Evolutionary conservation across 2,797 vertebrate genomes (phyloP).

Genomic region (Hemitrygon akajei): DNA sequence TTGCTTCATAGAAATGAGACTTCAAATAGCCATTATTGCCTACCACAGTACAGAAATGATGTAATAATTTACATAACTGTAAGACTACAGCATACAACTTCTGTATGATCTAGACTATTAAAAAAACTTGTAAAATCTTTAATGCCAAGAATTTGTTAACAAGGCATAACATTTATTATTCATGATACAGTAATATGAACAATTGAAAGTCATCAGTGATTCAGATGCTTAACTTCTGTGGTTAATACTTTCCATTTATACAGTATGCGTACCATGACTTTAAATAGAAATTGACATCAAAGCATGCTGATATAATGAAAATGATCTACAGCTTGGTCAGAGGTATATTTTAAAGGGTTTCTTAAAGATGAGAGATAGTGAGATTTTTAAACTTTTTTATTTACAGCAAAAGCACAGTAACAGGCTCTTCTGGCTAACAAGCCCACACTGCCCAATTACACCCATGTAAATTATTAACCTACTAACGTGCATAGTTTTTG

Average conservation of each 20-base stretch:
- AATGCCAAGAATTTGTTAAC: not conserved
- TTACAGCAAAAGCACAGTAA: no score
- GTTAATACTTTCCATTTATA: not conserved
- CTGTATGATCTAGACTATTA: not conserved
- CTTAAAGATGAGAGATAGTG: no score
- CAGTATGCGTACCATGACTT: not conserved
- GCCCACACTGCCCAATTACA: no score
- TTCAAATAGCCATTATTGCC: not conserved
- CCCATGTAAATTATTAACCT: no score
- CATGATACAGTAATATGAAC: not conserved
- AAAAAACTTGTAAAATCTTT: not conserved
- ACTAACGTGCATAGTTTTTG: no score
- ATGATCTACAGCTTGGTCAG: no score
- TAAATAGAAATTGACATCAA: not conserved
- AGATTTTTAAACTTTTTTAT: no score
- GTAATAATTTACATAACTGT: not conserved
- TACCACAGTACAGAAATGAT: not conserved
- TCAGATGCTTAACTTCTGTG: not conserved
- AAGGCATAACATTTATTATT: not conserved
- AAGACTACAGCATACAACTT: not conserved
- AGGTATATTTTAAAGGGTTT: no score
- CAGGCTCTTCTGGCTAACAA: no score
- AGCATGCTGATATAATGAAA: not conserved
- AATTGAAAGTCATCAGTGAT: not conserved
- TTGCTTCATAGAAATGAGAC: not conserved